Evolutionary conservation across 1,140 invertebrate species (phyloP), one percentile per base, ranked within the genome.

Genomic region (Triops longicaudatus): DNA sequence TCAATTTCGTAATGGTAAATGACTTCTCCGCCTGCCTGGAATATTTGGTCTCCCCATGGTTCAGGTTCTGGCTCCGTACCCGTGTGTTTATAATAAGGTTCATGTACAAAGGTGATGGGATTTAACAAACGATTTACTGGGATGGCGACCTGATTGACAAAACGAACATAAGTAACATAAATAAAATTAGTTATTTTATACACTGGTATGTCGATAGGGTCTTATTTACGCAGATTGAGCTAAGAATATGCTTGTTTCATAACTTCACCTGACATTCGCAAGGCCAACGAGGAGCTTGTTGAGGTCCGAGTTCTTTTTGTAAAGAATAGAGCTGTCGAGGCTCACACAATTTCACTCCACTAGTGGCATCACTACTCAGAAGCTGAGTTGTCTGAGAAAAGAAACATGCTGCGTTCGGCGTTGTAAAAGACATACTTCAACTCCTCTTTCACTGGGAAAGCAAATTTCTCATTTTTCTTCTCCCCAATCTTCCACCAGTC

Each of bases 1-100:
- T 91, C 90, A 17, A 93, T 93, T 82, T 91, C 91, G 82, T 97
- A 97, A 79, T 92, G 90, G 83, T 91, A 97, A 73, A 96, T 90
- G 26, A 96, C 88, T 9, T 90, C 90, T 27, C 94, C 94, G 26
- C 78, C 78, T 42, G 42, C 50, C 26, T 72, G 37, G 1, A 76
- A 42, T 77, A 90, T 90, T 81, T 94, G 92, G 82, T 96, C 93
- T 14, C 92, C 91, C 1, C 94, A 89, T 3, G 92, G 92, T 81
- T 92, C 91, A 37, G 93, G 92, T 81, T 89, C 89, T n/a, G 92
- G 87, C 85, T 95, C 93, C 81, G 88, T 89, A 41, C 92, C 92
- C 10, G 89, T 90, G 22, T 88, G 84, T 42, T 88, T 84, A 83
- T 97, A 96, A 83, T 94, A 95, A 3, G 90, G 87, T 82, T 97